These are phyloP conservation scores for Sebastes reedi DNA, from an alignment of 2,797 vertebrate genomes.

Conservation along the genomic window DNA sequence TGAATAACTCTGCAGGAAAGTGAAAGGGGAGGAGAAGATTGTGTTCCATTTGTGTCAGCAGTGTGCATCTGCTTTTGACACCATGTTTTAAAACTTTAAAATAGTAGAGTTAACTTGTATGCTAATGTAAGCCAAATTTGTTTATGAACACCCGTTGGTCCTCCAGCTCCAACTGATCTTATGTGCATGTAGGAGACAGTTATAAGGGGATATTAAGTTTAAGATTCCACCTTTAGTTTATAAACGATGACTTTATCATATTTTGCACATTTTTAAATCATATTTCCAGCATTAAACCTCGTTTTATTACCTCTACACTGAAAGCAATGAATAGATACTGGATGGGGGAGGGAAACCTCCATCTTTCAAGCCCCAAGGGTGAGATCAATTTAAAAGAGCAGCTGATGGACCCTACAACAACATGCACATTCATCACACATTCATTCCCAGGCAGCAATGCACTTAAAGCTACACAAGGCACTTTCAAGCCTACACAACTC, in stretches of 20 bases:
- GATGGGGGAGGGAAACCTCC: neutral
- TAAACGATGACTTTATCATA: neutral
- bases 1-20: neutral
- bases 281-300: neutral
- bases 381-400: slow-evolving; percentile 31
- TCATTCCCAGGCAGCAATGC: neutral
- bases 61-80: neutral
- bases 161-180: neutral
- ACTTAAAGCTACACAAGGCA: slow-evolving; percentile 8
- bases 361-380: slow-evolving; percentile 4
- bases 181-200: neutral
- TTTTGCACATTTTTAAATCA: neutral
- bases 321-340: neutral
- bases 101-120: neutral
- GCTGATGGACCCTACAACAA: slow-evolving; percentile 13
- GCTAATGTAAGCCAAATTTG: neutral
- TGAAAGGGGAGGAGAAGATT: neutral
- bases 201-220: neutral
- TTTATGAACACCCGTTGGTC: neutral
- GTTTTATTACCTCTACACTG: neutral
- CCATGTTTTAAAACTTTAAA: neutral
- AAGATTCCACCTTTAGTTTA: neutral
- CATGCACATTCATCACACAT: neutral
- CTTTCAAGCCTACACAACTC: neutral
- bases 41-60: neutral